Conservation (phyloP, 1,140 invertebrate genomes). For the Lutraria rhynchaena region DNA sequence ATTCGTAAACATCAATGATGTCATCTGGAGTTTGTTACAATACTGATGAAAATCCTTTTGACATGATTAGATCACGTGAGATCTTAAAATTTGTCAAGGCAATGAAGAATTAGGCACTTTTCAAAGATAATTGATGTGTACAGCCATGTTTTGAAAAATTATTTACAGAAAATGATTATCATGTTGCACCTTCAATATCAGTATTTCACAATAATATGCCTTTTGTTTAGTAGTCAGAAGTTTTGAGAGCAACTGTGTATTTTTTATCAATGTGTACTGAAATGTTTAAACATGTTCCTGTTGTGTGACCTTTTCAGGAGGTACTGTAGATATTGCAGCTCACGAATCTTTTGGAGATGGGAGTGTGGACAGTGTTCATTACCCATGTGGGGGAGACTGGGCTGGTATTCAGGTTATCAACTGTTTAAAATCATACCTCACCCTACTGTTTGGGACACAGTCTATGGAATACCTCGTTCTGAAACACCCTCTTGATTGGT, state of each 20-base stretch:
- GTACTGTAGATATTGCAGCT: slow-evolving; percentile 20
- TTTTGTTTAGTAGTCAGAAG: background rate
- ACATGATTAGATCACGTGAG: no score
- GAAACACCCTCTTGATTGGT: slow-evolving; percentile 3
- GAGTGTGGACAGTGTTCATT: slow-evolving; percentile 6
- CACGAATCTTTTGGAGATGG: slow-evolving; percentile 38
- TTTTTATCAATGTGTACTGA: background rate
- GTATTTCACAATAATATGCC: background rate
- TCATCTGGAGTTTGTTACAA: no score
- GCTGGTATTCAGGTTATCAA: slow-evolving; percentile 10
- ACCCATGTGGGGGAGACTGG: slow-evolving; percentile 49
- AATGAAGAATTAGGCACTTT: no score
- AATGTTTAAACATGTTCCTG: no score
- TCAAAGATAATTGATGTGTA: no score
- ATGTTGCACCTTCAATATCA: background rate
- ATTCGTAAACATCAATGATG: no score
- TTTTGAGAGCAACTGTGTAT: background rate
- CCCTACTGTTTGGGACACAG: slow-evolving; percentile 30
- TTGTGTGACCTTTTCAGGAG: slow-evolving; percentile 38
- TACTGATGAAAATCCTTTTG: no score
- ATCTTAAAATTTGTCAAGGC: no score
- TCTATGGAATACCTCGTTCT: slow-evolving; percentile 1
- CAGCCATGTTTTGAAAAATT: no score
- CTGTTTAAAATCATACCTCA: slow-evolving; percentile 39
- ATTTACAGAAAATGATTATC: no score